Conservation (phyloP, 2,797 vertebrate genomes). For the Platalea minor region DNA sequence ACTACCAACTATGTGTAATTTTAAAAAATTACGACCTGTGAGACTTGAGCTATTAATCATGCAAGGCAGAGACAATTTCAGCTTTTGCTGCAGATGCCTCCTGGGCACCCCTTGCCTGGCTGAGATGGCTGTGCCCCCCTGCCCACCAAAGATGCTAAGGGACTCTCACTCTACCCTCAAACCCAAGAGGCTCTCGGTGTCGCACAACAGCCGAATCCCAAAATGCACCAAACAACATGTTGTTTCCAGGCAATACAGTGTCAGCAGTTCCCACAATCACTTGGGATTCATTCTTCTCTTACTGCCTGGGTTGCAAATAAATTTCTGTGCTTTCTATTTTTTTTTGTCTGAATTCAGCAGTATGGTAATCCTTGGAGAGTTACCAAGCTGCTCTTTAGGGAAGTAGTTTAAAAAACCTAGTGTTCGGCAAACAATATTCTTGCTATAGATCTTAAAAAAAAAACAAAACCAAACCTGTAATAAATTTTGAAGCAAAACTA, state of each 20-base stretch:
- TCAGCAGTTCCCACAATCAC: neutral
- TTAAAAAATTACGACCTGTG: neutral
- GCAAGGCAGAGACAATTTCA: neutral
- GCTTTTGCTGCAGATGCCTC: neutral
- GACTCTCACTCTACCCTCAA: neutral
- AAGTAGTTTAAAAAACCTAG: neutral
- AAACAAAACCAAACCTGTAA: neutral
- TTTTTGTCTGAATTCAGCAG: slow-evolving; percentile 26
- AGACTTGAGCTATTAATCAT: neutral
- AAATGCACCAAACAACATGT: neutral
- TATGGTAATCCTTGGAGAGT: slow-evolving; percentile 14
- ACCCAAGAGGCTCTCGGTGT: neutral
- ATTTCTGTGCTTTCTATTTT: neutral
- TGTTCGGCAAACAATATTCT: slow-evolving; percentile 1
- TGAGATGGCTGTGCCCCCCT: neutral
- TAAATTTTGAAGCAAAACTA: neutral
- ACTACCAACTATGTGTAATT: neutral
- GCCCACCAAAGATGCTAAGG: neutral
- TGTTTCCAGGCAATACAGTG: neutral
- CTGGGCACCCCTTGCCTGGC: neutral
- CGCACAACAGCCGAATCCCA: neutral
- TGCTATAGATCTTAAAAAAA: neutral
- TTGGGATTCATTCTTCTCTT: neutral
- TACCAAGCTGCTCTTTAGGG: neutral
- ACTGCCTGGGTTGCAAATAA: slow-evolving; percentile 4